Evolutionary conservation across 1,140 invertebrate genomes (phyloP).

Genomic region (Delia radicum): DNA sequence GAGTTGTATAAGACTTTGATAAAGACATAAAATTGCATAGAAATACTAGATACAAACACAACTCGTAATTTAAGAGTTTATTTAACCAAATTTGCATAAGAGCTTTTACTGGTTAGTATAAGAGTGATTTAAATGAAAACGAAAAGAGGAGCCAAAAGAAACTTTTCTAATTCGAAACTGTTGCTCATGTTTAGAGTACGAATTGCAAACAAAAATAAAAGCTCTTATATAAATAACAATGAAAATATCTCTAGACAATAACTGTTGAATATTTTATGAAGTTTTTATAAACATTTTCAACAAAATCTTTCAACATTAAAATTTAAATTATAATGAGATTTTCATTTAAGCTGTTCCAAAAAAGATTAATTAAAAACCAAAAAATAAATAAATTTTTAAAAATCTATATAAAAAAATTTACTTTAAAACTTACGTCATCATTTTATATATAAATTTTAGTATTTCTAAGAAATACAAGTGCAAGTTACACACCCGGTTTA

Average conservation of each 20-base stretch:
- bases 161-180: too few species aligned
- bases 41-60: too few species aligned
- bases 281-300: not conserved
- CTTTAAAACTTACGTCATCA: not conserved
- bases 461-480: not conserved
- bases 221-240: not conserved
- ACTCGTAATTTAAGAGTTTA: too few species aligned
- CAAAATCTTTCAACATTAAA: not conserved
- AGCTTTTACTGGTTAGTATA: not conserved
- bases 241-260: not conserved
- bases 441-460: not conserved
- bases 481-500: not conserved
- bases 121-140: too few species aligned
- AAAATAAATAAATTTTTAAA: not conserved
- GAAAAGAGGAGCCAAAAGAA: too few species aligned
- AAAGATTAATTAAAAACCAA: too few species aligned
- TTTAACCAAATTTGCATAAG: not conserved
- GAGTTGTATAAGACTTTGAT: not conserved
- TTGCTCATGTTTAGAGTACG: not conserved
- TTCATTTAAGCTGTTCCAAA: not conserved
- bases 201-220: not conserved
- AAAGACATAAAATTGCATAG: too few species aligned
- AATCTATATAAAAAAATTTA: not conserved
- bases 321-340: not conserved
- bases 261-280: constrained; percentile 21